These are phyloP conservation scores for cat (Felis catus) DNA, from an alignment of 2,113 vertebrate genomes.

Conservation along the genomic window DNA sequence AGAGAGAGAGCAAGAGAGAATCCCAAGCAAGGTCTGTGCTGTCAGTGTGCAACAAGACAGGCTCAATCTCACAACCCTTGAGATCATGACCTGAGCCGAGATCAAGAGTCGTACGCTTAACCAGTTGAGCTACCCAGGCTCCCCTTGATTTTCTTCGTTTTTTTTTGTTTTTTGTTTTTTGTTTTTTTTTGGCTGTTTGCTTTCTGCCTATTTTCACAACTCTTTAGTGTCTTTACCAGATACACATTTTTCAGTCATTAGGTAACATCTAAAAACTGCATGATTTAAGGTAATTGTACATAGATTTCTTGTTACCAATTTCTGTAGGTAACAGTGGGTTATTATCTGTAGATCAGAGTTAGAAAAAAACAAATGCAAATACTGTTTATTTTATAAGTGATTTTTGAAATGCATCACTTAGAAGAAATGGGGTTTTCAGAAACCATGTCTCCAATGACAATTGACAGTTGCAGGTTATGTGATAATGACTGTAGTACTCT, in stretches of 20 bases:
- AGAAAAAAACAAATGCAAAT: not conserved
- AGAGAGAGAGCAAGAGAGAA: no score
- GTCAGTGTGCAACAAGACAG: no score
- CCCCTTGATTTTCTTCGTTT: not conserved
- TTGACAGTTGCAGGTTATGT: conserved; percentile 17
- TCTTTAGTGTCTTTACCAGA: not conserved
- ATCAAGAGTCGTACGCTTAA: no score
- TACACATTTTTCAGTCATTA: not conserved
- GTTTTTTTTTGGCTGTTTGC: not conserved
- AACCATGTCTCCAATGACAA: not conserved
- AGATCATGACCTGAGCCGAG: no score
- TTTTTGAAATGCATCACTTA: conserved; percentile 27
- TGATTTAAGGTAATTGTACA: not conserved
- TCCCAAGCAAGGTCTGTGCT: no score
- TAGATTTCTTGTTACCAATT: not conserved
- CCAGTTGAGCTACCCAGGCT: no score
- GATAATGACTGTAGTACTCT: not conserved
- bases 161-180: not conserved
- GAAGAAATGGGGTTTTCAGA: conserved; percentile 44
- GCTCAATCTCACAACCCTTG: no score
- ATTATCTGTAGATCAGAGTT: not conserved
- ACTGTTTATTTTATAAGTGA: conserved; percentile 32
- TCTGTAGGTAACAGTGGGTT: not conserved
- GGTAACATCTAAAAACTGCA: not conserved
- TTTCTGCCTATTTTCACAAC: not conserved